phyloP scores from a whole-genome alignment of 2,113 vertebrate genomes.

The Poecilia latipinna region DNA sequence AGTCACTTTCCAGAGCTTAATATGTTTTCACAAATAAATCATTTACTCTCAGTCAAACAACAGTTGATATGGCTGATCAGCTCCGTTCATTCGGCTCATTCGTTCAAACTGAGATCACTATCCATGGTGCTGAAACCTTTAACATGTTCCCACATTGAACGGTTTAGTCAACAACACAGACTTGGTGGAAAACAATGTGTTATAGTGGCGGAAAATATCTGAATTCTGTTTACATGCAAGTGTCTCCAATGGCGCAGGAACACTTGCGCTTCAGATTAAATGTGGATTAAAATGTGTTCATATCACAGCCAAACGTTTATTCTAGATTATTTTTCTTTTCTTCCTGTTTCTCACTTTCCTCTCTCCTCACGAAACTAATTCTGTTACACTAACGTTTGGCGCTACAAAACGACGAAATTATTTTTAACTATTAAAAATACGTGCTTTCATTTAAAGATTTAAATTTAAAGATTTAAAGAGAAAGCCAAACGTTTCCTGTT shows the following conservation, averaged over 20 bases:
- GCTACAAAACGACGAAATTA: background rate
- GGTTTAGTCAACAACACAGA: background rate
- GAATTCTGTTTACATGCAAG: background rate
- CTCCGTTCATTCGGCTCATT: background rate
- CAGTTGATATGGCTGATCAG: background rate
- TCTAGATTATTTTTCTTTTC: too few relatives aligned
- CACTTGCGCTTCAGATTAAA: background rate
- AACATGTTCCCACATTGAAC: too few relatives aligned
- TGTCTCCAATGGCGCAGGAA: background rate
- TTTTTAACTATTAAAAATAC: background rate
- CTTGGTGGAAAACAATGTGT: too few relatives aligned
- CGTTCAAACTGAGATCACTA: conserved; percentile 28
- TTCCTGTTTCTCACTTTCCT: background rate
- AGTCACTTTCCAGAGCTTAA: too few relatives aligned
- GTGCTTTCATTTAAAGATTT: background rate
- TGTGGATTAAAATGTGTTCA: background rate
- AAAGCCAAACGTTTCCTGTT: too few relatives aligned
- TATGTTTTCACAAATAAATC: too few relatives aligned
- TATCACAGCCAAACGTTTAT: too few relatives aligned
- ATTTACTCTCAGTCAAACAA: background rate
- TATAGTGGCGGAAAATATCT: background rate
- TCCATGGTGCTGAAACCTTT: conserved; percentile 66
- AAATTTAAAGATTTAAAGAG: too few relatives aligned
- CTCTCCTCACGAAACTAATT: background rate
- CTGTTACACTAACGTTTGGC: background rate